These are phyloP conservation scores for Cataglyphis cursor DNA, from an alignment of 2,888 invertebrate species.

Conservation along the genomic window DNA sequence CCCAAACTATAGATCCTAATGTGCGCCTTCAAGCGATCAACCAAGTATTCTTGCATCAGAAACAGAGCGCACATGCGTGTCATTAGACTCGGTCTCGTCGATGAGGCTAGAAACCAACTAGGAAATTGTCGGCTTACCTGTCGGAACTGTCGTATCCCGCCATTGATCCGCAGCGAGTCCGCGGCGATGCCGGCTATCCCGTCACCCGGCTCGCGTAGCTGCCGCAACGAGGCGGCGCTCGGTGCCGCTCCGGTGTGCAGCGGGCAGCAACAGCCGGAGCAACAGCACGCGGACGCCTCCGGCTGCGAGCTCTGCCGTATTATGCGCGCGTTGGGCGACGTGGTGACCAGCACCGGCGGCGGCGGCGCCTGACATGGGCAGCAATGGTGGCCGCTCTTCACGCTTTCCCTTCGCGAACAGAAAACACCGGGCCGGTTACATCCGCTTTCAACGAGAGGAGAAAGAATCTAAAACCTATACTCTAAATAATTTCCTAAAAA, in stretches of 20 bases:
- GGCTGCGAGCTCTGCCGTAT: constrained; percentile 96
- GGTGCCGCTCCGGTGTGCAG: constrained; percentile 90
- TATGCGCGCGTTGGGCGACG: constrained; percentile 91
- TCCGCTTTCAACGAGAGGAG: background rate
- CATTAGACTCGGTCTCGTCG: background rate
- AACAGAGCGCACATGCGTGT: background rate
- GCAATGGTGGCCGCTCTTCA: constrained; percentile 86
- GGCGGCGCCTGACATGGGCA: constrained; percentile 91
- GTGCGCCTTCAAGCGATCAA: too few species aligned
- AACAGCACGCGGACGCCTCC: constrained; percentile 89
- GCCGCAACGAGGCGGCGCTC: constrained; percentile 93
- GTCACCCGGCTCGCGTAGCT: constrained; percentile 93
- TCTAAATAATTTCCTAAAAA: too few species aligned
- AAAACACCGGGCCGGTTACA: constrained; percentile 5
- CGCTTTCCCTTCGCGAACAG: constrained; percentile 81
- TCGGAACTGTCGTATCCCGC: constrained; percentile 98
- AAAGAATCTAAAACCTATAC: too few species aligned
- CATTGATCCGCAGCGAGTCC: constrained; percentile 98
- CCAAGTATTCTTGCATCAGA: constrained; percentile 14
- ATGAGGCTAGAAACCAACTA: background rate
- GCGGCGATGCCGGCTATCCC: constrained; percentile 98
- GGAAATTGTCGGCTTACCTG: constrained; percentile 90
- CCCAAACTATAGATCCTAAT: too few species aligned
- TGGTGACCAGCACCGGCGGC: constrained; percentile 91
- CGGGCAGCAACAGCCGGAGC: constrained; percentile 85